These are phyloP conservation scores for Phataginus tetradactyla DNA, from an alignment of 2,797 vertebrate species.

Conservation along the genomic window DNA sequence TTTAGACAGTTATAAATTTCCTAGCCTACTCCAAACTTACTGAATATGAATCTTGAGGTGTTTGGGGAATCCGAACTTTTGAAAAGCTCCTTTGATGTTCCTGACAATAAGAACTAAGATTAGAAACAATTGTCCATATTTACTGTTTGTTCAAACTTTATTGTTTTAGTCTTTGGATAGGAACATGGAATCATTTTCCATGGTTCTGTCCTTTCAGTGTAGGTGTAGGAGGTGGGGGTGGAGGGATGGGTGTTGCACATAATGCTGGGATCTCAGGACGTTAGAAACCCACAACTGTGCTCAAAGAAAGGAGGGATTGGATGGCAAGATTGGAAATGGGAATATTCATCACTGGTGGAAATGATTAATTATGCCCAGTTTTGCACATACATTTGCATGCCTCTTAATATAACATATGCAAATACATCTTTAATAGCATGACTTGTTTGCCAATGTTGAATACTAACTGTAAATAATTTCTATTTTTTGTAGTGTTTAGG, in stretches of 20 bases:
- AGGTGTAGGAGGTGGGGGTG: not conserved
- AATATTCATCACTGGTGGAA: constrained; percentile 46
- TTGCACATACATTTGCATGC: constrained; percentile 71
- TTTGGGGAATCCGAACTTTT: constrained; percentile 18
- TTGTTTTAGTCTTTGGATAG: constrained; percentile 47
- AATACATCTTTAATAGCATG: constrained; percentile 79
- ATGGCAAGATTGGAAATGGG: constrained; percentile 30
- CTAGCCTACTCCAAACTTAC: not conserved
- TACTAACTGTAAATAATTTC: constrained; percentile 81
- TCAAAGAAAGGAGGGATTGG: constrained; percentile 17
- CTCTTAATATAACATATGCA: constrained; percentile 81
- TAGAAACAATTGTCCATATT: constrained; percentile 6
- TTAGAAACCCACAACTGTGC: constrained; percentile 22
- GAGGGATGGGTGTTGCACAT: not conserved
- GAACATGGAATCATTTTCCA: constrained; percentile 20
- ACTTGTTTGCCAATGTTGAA: constrained; percentile 81
- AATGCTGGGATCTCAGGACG: not conserved
- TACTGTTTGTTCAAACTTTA: constrained; percentile 23
- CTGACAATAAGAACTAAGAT: not conserved
- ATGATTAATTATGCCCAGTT: constrained; percentile 75
- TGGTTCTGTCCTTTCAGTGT: not conserved
- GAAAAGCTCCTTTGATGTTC: not conserved
- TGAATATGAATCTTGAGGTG: not conserved
- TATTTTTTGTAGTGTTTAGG: constrained; percentile 80
- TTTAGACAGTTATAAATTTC: constrained; percentile 30